Conservation (phyloP, 2,113 vertebrate species). For the Perccottus glenii region DNA sequence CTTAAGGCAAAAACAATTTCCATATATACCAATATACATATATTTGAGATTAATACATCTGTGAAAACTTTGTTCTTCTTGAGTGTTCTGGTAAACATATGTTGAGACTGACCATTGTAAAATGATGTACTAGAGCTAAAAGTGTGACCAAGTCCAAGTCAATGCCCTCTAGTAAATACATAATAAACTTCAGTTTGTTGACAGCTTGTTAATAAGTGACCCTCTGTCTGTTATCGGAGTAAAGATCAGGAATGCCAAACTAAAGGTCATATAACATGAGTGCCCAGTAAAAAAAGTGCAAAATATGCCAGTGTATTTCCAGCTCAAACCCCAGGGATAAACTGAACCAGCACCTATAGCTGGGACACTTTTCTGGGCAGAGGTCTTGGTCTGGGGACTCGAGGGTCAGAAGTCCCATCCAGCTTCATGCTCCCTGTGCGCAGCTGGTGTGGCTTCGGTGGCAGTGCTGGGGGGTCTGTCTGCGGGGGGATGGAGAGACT, state of each 20-base stretch:
- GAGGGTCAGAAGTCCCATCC: conserved; percentile 85
- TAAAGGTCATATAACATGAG: conserved; percentile 49
- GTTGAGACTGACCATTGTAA: conserved; percentile 38
- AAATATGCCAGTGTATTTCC: conserved; percentile 73
- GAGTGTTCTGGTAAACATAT: conserved; percentile 61
- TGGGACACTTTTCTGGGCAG: conserved; percentile 98
- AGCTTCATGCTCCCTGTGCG: conserved; percentile 84
- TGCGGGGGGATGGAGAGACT: conserved; percentile 88
- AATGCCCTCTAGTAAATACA: conserved; percentile 54
- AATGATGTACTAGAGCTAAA: conserved; percentile 63
- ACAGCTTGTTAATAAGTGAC: conserved; percentile 39
- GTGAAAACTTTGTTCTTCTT: conserved; percentile 66
- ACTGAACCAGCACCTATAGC: conserved; percentile 79
- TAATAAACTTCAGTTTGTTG: conserved; percentile 33
- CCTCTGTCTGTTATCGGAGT: conserved; percentile 49
- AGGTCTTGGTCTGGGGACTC: conserved; percentile 87
- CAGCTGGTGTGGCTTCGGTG: conserved; percentile 90
- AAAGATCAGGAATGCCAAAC: conserved; percentile 51
- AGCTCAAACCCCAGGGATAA: conserved; percentile 14
- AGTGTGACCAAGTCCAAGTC: conserved; percentile 64
- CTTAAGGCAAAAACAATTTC: conserved; percentile 83
- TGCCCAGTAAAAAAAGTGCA: conserved; percentile 78
- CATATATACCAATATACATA: conserved; percentile 77
- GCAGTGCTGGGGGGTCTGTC: conserved; percentile 88
- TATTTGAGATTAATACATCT: conserved; percentile 72